Evolutionary conservation across 2,797 vertebrate genomes (phyloP).

Genomic region (Lacerta agilis): DNA sequence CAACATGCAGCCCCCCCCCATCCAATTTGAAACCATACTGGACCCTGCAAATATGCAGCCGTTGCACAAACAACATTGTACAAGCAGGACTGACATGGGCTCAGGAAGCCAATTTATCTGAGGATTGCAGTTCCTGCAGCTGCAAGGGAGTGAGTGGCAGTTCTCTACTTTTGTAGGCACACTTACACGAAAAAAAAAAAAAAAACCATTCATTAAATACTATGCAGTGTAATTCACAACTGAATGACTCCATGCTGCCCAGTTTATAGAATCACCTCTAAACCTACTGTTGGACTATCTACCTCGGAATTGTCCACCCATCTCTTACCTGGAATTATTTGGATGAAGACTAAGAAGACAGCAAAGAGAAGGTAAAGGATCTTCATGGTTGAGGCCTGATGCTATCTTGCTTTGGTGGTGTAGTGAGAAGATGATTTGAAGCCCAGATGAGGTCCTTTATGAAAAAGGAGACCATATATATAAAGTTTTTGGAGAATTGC

Average conservation of each 20-base stretch:
- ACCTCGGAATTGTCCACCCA: neutral
- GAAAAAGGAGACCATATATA: neutral
- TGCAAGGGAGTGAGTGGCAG: too few relatives aligned
- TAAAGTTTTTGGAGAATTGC: neutral
- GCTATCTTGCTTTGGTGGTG: neutral
- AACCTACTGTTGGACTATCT: neutral
- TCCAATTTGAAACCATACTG: too few relatives aligned
- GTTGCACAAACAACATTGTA: too few relatives aligned
- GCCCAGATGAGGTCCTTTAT: neutral
- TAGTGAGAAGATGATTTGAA: neutral
- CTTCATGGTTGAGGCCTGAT: neutral
- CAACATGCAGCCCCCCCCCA: too few relatives aligned
- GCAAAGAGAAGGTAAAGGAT: constrained; percentile 4
- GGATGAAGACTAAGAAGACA: constrained; percentile 1
- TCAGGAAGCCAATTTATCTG: too few relatives aligned
- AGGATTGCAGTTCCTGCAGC: too few relatives aligned
- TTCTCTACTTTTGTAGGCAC: neutral
- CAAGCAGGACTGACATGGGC: too few relatives aligned
- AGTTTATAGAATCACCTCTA: neutral
- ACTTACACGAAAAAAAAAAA: too few relatives aligned
- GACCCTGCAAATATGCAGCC: too few relatives aligned
- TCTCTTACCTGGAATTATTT: constrained; percentile 23
- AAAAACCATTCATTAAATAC: too few relatives aligned
- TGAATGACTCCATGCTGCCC: too few relatives aligned
- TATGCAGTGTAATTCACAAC: too few relatives aligned